Evolutionary conservation across 2,797 vertebrate genomes (phyloP).

Genomic region (Smutsia gigantea): DNA sequence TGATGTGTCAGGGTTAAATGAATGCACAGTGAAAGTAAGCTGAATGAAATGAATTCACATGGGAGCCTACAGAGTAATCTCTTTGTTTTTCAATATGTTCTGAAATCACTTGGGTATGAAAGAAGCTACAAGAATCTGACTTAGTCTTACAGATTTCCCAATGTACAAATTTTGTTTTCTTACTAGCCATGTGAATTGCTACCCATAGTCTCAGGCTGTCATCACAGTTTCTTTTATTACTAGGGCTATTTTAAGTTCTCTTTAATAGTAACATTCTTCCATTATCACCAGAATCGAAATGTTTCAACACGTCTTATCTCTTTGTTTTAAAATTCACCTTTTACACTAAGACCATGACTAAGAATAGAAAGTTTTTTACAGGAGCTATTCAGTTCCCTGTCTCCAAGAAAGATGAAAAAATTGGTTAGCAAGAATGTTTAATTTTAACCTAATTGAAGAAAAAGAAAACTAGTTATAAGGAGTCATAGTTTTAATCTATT

Average conservation of each 20-base stretch:
- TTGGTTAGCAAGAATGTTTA: not conserved
- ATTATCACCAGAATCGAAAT: conserved; percentile 26
- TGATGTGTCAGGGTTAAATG: not conserved
- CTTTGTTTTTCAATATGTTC: conserved; percentile 54
- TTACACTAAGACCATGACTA: conserved; percentile 7
- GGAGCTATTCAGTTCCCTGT: not conserved
- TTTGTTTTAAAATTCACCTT: conserved; percentile 49
- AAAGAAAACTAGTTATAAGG: conserved; percentile 2
- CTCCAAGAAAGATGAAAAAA: conserved; percentile 17
- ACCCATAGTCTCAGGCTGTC: not conserved
- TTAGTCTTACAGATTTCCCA: not conserved
- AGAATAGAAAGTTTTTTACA: conserved; percentile 30
- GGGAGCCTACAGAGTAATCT: conserved; percentile 15
- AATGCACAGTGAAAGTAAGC: conserved; percentile 16
- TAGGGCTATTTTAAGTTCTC: not conserved
- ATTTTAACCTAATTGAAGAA: conserved; percentile 14
- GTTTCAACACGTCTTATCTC: conserved; percentile 48
- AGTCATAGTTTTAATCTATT: conserved; percentile 38
- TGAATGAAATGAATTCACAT: conserved; percentile 34
- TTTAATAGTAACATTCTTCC: conserved; percentile 50
- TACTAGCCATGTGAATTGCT: not conserved
- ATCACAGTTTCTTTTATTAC: conserved; percentile 43
- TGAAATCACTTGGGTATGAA: conserved; percentile 65
- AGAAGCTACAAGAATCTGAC: conserved; percentile 16
- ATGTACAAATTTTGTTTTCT: conserved; percentile 7